Evolutionary conservation across 2,113 vertebrate species (phyloP).

Genomic region (Passer montanus): DNA sequence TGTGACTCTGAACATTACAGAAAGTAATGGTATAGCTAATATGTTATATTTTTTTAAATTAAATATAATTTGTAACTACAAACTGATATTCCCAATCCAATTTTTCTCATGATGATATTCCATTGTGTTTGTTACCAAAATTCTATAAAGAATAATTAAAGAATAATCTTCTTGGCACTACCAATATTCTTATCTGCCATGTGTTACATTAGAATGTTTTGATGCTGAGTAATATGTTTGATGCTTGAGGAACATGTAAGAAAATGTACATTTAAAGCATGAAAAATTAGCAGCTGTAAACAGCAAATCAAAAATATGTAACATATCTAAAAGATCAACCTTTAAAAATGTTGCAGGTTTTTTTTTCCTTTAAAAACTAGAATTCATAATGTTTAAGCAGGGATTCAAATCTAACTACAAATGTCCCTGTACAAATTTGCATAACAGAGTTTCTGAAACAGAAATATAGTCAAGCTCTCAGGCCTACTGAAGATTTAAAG

Average conservation of each 20-base stretch:
- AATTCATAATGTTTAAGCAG: neutral
- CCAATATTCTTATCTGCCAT: neutral
- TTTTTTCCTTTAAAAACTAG: neutral
- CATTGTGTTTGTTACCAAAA: slow-evolving; percentile 22
- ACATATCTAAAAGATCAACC: neutral
- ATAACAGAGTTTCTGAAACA: neutral
- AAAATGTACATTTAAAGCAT: neutral
- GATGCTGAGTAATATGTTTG: neutral
- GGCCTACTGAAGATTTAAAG: neutral
- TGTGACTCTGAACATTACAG: slow-evolving; percentile 64
- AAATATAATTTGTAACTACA: slow-evolving; percentile 58
- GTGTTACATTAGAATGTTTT: neutral
- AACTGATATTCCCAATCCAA: slow-evolving; percentile 45
- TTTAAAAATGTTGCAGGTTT: neutral
- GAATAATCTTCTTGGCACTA: neutral
- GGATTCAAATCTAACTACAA: neutral
- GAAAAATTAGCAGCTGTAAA: neutral
- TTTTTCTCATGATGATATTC: slow-evolving; percentile 10
- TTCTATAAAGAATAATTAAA: neutral
- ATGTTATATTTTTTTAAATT: slow-evolving; percentile 62
- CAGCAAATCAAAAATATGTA: neutral
- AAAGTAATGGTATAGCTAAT: slow-evolving; percentile 65
- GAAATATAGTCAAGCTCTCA: neutral
- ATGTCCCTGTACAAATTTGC: neutral
- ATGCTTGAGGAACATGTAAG: neutral